Evolutionary conservation across 2,888 invertebrate genomes (phyloP), one percentile per base, ranked within the genome.

Genomic region (Ochropacha duplaris): DNA sequence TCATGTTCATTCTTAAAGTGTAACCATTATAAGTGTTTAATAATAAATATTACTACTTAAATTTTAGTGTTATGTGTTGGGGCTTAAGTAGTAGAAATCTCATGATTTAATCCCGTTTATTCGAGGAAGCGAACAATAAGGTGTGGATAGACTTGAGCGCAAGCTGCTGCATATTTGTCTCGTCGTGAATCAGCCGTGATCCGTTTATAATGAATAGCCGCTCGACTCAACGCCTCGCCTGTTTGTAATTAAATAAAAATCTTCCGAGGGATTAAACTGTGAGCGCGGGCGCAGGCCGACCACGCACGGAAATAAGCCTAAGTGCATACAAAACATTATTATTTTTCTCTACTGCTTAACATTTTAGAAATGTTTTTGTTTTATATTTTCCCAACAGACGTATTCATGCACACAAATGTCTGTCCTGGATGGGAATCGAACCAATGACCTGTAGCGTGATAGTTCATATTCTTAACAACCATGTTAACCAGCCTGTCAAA

Each of bases 221-320:
- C 62, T 62, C 68, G 66, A 70, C 74, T 81, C 76, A 71, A 77
- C 79, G 80, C 78, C 74, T 80, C 68, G 70, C 65, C 61, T 72
- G 71, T 70, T 69, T 74, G 70, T 79, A 83, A 85, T 86, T 84
- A 84, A 81, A 86, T 79, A 81, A 83, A 84, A 84, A 84, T 78
- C 72, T 74, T 44, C 19, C 70, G 64, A 68, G 69, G 80, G 81
- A 86, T 86, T 83, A 83, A 72, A 71, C 67, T 71, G 64, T 56
- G 61, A 64, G 68, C 65, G 65, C 59, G 66, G 60, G 72, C 71
- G 74, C 74, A 68, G 74, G 5, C 71, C 64, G 72, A 62, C 71
- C 72, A 76, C 74, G 71, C 68, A 61, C 60, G 39, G 59, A 39
- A 54, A 61, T 65, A 64, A 69, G 57, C 60, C 60, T 54, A 16